Percentiles rank a stretch among this genome's conserved stretches.
phyloP scores from a whole-genome alignment of 2,797 vertebrate species.

The Gymnothorax reevesii region DNA sequence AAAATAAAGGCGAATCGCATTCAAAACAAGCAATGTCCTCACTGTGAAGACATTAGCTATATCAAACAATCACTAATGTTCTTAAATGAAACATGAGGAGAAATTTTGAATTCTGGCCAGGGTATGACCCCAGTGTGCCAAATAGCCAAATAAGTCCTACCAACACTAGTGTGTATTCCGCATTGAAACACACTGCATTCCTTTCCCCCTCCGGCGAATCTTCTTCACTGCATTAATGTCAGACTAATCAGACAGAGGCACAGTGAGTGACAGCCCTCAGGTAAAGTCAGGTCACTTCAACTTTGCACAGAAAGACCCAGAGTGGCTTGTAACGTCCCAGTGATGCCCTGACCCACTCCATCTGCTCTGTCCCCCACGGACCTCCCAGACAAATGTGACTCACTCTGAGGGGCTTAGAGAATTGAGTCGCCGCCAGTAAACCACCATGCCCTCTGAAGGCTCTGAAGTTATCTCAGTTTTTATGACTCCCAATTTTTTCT shows the following conservation, averaged over 20 bases:
- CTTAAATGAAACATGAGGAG: too few relatives aligned
- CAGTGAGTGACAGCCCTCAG: not conserved
- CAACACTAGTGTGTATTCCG: too few relatives aligned
- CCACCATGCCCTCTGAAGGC: constrained; percentile 55
- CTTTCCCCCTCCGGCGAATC: too few relatives aligned
- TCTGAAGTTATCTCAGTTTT: constrained; percentile 43
- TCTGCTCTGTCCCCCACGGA: constrained; percentile 59
- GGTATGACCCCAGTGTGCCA: too few relatives aligned
- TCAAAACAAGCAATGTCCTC: too few relatives aligned
- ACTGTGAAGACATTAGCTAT: too few relatives aligned
- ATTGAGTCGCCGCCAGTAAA: constrained; percentile 64
- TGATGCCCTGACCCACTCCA: constrained; percentile 58
- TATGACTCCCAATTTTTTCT: constrained; percentile 40
- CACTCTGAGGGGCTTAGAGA: constrained; percentile 53
- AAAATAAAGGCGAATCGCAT: too few relatives aligned
- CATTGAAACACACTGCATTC: too few relatives aligned
- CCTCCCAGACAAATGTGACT: constrained; percentile 60
- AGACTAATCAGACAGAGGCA: not conserved
- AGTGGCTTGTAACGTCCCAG: constrained; percentile 49
- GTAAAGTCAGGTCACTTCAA: not conserved
- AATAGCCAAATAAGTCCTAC: too few relatives aligned
- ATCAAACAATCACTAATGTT: too few relatives aligned
- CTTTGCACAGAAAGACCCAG: not conserved
- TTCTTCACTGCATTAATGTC: not conserved
- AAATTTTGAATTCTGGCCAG: too few relatives aligned